A percentile compares a stretch with the other conserved stretches of the same genome.
These are phyloP conservation scores for Cyaniris semiargus DNA, from an alignment of 2,888 invertebrate species.

Conservation along the genomic window DNA sequence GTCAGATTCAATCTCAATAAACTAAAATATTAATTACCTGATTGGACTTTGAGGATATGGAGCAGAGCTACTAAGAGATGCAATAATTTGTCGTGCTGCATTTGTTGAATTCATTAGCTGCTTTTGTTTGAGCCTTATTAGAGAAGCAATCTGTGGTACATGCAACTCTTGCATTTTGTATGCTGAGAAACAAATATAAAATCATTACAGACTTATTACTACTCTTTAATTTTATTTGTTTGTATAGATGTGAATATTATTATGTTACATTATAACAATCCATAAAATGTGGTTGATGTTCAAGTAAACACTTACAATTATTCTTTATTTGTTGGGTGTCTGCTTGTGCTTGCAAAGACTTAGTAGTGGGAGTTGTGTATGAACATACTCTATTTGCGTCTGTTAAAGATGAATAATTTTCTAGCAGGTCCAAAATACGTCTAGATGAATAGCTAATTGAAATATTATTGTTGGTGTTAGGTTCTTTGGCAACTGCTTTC, in stretches of 20 bases:
- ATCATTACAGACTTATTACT: neutral
- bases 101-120: constrained; percentile 82
- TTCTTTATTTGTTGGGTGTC: constrained; percentile 39
- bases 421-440: constrained; percentile 88
- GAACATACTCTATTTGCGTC: constrained; percentile 89
- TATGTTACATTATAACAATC: neutral
- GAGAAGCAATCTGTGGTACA: constrained; percentile 82
- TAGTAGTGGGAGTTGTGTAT: constrained; percentile 46
- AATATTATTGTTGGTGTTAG: constrained; percentile 48
- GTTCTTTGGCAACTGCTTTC: constrained; percentile 51
- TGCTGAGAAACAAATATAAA: constrained; percentile 48
- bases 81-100: constrained; percentile 81
- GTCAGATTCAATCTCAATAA: too few species aligned
- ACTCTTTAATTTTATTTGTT: too few species aligned
- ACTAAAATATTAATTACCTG: constrained; percentile 26
- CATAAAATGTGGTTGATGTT: neutral
- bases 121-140: constrained; percentile 81
- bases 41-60: constrained; percentile 49
- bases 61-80: constrained; percentile 72
- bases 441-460: constrained; percentile 86
- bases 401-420: constrained; percentile 88
- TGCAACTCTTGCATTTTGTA: constrained; percentile 75
- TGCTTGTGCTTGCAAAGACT: constrained; percentile 38
- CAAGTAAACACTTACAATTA: constrained; percentile 44
- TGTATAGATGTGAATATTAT: neutral